Evolutionary conservation across 2,113 vertebrate species (phyloP), one percentile per base, ranked within the genome.

Genomic region (Stigmatopora nigra): DNA sequence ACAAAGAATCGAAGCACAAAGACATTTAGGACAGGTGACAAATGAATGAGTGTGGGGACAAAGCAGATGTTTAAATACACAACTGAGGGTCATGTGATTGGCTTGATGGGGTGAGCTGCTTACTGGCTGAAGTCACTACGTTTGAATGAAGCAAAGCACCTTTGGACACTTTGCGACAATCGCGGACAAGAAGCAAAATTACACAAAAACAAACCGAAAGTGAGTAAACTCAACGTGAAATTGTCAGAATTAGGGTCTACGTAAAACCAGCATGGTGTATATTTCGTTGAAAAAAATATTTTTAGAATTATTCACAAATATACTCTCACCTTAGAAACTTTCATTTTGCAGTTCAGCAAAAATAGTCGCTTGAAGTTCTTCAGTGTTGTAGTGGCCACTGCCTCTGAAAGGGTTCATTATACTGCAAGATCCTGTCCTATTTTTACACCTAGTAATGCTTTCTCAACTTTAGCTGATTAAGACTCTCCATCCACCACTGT

Each of bases 1-100:
- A 72, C 49, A 67, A 67, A 57, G 36, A 64, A 41, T 66, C 68
- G 68, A 74, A 71, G 65, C 65, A 86, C 72, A 82, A 82, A 88
- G 72, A 82, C 53, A 15, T 70, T 72, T 56, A 62, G 59, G 59
- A 45, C 59, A 61, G 59, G 59, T 61, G 59, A 61, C 59, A 35
- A 61, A 22, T 61, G 59, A 61, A 61, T 61, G 19, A 83, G 78
- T 73, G 38, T 73, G 61, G 59, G 70, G 65, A 73, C 55, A 67
- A 89, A 19, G 16, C 45, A 7, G 41, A 47, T 47, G 38, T 47
- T 48, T 20, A 16, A 11, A 62, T 46, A 59, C 57, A 38, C 57
- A 41, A 55, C n/a, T 56, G 53, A 14, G 25, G 12, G 25, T 41
- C 38, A 10, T 41, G 38, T 41, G 38, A 41, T 41, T 41, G 38